These are phyloP conservation scores for Rutilus rutilus DNA, from an alignment of 2,113 vertebrate genomes.

Conservation along the genomic window DNA sequence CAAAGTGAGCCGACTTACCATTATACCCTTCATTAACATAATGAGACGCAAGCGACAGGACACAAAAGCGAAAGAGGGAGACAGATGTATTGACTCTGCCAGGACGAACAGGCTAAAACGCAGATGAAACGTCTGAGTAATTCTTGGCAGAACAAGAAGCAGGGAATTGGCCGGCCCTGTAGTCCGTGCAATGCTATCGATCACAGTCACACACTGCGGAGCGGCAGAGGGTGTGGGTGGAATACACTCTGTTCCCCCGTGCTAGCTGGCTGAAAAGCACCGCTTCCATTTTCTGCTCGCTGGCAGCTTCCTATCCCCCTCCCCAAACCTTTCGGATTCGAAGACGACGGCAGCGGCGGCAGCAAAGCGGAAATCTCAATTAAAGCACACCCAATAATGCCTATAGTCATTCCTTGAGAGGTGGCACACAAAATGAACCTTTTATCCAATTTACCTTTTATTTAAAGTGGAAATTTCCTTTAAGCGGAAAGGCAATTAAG, in stretches of 20 bases:
- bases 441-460: slow-evolving; percentile 81
- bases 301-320: slow-evolving; percentile 27
- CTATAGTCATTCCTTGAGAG: slow-evolving; percentile 73
- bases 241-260: slow-evolving; percentile 75
- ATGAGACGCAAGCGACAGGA: slow-evolving; percentile 48
- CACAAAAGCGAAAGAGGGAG: slow-evolving; percentile 50
- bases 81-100: slow-evolving; percentile 52
- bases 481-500: slow-evolving; percentile 82
- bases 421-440: slow-evolving; percentile 75
- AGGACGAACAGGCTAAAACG: slow-evolving; percentile 64
- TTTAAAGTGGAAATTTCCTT: slow-evolving; percentile 76
- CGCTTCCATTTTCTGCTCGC: slow-evolving; percentile 71
- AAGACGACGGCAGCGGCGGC: slow-evolving; percentile 67
- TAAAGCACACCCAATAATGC: slow-evolving; percentile 76
- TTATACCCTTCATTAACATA: slow-evolving; percentile 59
- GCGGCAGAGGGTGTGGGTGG: slow-evolving; percentile 68
- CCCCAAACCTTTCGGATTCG: slow-evolving; percentile 45
- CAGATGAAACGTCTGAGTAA: slow-evolving; percentile 71
- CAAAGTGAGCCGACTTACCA: slow-evolving; percentile 56
- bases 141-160: slow-evolving; percentile 66
- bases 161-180: slow-evolving; percentile 58
- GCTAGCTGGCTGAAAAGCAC: slow-evolving; percentile 71
- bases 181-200: slow-evolving; percentile 72
- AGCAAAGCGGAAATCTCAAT: slow-evolving; percentile 81
- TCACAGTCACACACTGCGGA: slow-evolving; percentile 72